Base-by-base conservation (phyloP, 2,113 vertebrate species). In the Clupea harengus region DNA sequence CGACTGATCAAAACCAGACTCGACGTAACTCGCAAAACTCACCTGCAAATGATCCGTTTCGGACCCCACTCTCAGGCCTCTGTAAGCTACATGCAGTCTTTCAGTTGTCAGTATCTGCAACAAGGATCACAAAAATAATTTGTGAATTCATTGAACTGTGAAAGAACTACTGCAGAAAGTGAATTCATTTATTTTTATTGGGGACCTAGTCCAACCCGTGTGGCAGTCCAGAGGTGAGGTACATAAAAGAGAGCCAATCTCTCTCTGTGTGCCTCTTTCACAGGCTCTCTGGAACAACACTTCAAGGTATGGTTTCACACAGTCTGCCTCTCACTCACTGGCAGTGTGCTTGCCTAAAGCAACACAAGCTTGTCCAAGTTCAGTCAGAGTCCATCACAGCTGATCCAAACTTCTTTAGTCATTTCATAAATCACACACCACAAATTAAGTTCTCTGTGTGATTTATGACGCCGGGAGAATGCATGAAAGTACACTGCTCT, bases 391-490 rank as follows among this genome's bases (percentile, higher is more conserved):
- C 82, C 45, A 83, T 81, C 84, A 84, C 80, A 81, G 78, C 72
- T 25, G 72, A 49, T 88, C 88, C 87, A 82, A 83, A 20, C 75
- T 80, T 81, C 49, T 84, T 60, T 72, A 67, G 54, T 84, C 82
- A 78, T 82, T 84, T 87, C 72, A 88, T 91, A 89, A 90, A 91
- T 89, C 88, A 83, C 50, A 82, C 3, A 39, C 82, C 72, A 80
- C 82, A 85, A 89, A 85, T 88, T 49, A 81, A 86, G 81, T 89
- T 84, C 86, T 72, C 18, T 15, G 45, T 15, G 25, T 90, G 83
- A 91, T 89, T 85, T 87, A 84, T 83, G 60, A 82, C 45, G 13
- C 81, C 82, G 75, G 54, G 39, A 82, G 64, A 85, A 22, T 9
- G 15, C 49, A 57, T 50, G 17, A 67, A 83, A 64, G 82, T 49